These are phyloP conservation scores for Pogonognathellus flavescens DNA, from an alignment of 1,140 invertebrate genomes.

Conservation along the genomic window DNA sequence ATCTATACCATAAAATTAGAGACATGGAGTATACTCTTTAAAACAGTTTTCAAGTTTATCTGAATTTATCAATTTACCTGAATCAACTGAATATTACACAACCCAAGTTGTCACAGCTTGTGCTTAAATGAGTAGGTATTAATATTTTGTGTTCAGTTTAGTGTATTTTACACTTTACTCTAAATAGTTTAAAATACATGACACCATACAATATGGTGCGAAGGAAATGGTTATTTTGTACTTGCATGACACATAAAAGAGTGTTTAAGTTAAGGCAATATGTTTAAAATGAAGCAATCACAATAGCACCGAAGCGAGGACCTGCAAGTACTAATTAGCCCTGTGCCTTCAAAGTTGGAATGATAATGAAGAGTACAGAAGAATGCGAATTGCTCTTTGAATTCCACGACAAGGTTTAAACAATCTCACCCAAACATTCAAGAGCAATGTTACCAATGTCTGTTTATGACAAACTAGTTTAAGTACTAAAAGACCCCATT, in stretches of 20 bases:
- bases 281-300: slow-evolving; percentile 2
- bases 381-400: not conserved
- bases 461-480: not conserved
- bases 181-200: too few relatives aligned
- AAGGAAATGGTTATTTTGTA: too few relatives aligned
- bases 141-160: too few relatives aligned
- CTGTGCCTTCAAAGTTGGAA: not conserved
- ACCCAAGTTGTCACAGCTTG: too few relatives aligned
- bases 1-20: too few relatives aligned
- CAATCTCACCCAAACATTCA: not conserved
- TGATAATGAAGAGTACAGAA: not conserved
- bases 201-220: too few relatives aligned
- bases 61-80: too few relatives aligned
- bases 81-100: too few relatives aligned
- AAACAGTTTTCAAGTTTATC: too few relatives aligned
- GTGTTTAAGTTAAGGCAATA: not conserved
- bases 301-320: not conserved
- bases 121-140: too few relatives aligned
- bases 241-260: not conserved
- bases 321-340: not conserved
- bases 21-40: too few relatives aligned
- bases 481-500: not conserved
- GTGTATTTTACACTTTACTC: too few relatives aligned
- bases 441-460: not conserved
- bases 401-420: slow-evolving; percentile 2